Base-by-base conservation (phyloP, 2,888 invertebrate species). In the Conchocele bisecta region DNA sequence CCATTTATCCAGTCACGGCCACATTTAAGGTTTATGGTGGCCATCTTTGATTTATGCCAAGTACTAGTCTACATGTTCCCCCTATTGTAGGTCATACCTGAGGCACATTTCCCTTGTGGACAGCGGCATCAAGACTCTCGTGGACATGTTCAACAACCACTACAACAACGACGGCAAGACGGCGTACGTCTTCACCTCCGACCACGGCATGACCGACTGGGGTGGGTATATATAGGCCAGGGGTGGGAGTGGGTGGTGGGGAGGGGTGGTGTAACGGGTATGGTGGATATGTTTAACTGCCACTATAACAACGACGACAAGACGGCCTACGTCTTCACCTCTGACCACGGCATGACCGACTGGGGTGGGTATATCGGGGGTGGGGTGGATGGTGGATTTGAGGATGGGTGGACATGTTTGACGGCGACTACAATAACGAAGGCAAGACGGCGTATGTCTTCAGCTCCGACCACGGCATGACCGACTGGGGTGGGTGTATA, bases 171-270 rank as follows among this genome's bases (percentile, higher is more conserved):
- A 97, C 91, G 93, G 93, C 1, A 93, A 93, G 83, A 98, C 98
- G 0, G 94, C 96, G 0, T 99, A 95, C 91, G 90, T 99, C 50
- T 95, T 98, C 90, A 97, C 98, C 7, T 94, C 99, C 6, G 99
- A 99, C 92, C 99, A 99, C 93, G 99, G 98, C 66, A 99, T 99
- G 99, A 99, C 98, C 15, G 95, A 98, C 91, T 98, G 98, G 96
- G 99, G 98, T 94, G 92, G 89, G 87, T 82, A 70, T n/a, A n/a
- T n/a, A n/a, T n/a, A n/a, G n/a, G n/a, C n/a, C n/a, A n/a, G n/a
- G n/a, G n/a, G n/a, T n/a, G n/a, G n/a, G n/a, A n/a, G n/a, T n/a
- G n/a, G n/a, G n/a, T n/a, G n/a, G n/a, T n/a, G n/a, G n/a, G n/a
- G n/a, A n/a, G n/a, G n/a, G n/a, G 92, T 57, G 95, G 95, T 7